These are phyloP conservation scores for Oplegnathus fasciatus DNA, from an alignment of 2,113 vertebrate species.

Conservation along the genomic window DNA sequence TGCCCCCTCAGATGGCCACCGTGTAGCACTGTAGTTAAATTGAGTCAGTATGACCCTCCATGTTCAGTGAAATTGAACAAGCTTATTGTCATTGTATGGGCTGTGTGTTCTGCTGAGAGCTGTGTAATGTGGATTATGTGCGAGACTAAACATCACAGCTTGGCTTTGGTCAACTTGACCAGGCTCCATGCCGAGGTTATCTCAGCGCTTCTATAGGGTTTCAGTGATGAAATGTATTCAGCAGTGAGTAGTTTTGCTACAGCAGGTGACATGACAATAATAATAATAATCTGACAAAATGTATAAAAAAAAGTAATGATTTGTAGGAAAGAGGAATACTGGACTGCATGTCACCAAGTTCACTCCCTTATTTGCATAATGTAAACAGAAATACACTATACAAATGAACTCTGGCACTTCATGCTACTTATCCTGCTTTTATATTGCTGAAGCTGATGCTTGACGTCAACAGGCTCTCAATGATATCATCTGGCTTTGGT, in stretches of 20 bases:
- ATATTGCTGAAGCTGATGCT: conserved; percentile 24
- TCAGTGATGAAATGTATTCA: conserved; percentile 4
- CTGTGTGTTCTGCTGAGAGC: conserved; percentile 23
- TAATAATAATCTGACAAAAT: conserved; percentile 23
- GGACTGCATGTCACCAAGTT: conserved; percentile 8
- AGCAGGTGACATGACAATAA: conserved; percentile 15
- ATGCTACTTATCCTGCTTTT: conserved; percentile 41
- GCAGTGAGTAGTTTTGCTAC: background rate
- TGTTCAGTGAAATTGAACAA: conserved; percentile 66
- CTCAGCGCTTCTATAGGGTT: background rate
- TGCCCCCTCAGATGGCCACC: conserved; percentile 31
- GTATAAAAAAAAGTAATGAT: background rate
- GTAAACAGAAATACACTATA: conserved; percentile 41
- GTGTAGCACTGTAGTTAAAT: conserved; percentile 35
- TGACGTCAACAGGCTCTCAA: conserved; percentile 61
- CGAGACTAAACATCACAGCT: conserved; percentile 39
- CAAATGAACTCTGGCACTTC: conserved; percentile 54
- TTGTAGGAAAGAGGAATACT: background rate
- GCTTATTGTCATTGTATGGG: conserved; percentile 49
- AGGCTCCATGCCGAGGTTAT: conserved; percentile 17
- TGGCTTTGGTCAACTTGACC: conserved; percentile 36
- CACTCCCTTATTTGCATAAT: conserved; percentile 13
- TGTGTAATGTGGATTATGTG: conserved; percentile 39
- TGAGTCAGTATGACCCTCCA: conserved; percentile 44
- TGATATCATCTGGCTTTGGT: conserved; percentile 71